Base-by-base conservation (phyloP, 2,113 vertebrate genomes). In the Phrynosoma blainvillii region DNA sequence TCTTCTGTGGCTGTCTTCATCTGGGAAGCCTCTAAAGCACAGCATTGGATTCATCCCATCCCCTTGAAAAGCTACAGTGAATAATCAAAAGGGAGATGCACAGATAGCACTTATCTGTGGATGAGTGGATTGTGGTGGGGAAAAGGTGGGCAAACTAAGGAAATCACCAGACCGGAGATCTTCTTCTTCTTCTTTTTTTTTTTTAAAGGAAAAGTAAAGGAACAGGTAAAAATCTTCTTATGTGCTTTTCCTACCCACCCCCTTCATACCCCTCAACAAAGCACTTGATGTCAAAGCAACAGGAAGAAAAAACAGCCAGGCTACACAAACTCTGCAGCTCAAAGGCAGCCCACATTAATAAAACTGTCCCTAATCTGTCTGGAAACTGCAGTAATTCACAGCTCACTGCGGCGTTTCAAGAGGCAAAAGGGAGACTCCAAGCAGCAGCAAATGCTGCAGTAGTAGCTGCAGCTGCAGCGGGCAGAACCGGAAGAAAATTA, bases 1-100 rank as follows among this genome's bases (percentile, higher is more conserved):
- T 54, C 87, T 82, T 86, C 89, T 52, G 3, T n/a, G 79, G 66
- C 59, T 87, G 2, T 66, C 84, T 86, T 91, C 92, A 65, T 56
- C 66, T 0, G 73, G 78, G 13, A 74, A 92, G 2, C 27, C 80
- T 90, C 84, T 81, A 5, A 70, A 78, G 25, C 65, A 91, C 82
- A 92, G 56, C 84, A 25, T 0, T 7, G 88, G 66, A 23, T 84
- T 90, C 56, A 70, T 91, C 4, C 56, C 89, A 10, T 32, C 32
- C 9, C 54, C 21, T 36, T 0, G 3, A n/a, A 73, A 86, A 85
- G 82, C 86, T 20, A 73, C 52, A 14, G n/a, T 1, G 27, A 18
- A 5, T 59, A 4, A 70, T 27, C 74, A 16, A 47, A 78, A 12
- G 21, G 77, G 40, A 84, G 54, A 59, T 59, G 65, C 77, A 27